Base-by-base conservation (phyloP, 2,888 invertebrate genomes). In the Heliconius cydno region DNA sequence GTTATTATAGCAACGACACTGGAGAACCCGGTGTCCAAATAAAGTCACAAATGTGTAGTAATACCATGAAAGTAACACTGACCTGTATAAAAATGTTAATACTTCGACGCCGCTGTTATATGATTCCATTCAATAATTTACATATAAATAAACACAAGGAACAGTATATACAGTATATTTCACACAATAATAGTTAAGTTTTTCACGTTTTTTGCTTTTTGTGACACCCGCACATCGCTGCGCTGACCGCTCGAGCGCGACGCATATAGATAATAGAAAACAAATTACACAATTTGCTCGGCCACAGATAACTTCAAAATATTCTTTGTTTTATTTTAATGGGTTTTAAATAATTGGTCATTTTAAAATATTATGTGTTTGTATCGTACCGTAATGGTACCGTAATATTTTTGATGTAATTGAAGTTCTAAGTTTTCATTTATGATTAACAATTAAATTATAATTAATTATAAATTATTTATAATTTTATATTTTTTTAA, bases 1-100 rank as follows among this genome's bases (percentile, higher is more conserved):
- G 72, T 72, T 83, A 86, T 87, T 86, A 15, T 79, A 85, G 90
- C 89, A 85, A 92, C 87, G 92, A 92, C 88, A 92, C 90, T 89
- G 84, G 90, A 89, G 88, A 86, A 91, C 90, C 89, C 88, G 90
- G 90, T 87, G 86, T 86, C 94, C 92, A 93, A 94, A 93, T 94
- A 92, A 91, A 94, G 93, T 87, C 90, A 92, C 92, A 87, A 90
- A 92, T 90, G 88, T 88, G 90, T 89, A 90, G 85, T 85, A 86
- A 86, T 84, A 88, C 86, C 85, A 88, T 86, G 86, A 86, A 84
- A 83, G 84, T 86, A 84, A 85, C 83, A 90, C 90, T 92, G 89
- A 94, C 94, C 94, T 93, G 88, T 89, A 87, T 89, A 82, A 83
- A 83, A 85, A 85, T 86, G 86, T 86, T 83, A 84, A 86, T 81